Percentiles rank a stretch among this genome's conserved stretches.
Evolutionary conservation across 2,888 invertebrate species (phyloP).

Genomic region (Ormyrus rosae): DNA sequence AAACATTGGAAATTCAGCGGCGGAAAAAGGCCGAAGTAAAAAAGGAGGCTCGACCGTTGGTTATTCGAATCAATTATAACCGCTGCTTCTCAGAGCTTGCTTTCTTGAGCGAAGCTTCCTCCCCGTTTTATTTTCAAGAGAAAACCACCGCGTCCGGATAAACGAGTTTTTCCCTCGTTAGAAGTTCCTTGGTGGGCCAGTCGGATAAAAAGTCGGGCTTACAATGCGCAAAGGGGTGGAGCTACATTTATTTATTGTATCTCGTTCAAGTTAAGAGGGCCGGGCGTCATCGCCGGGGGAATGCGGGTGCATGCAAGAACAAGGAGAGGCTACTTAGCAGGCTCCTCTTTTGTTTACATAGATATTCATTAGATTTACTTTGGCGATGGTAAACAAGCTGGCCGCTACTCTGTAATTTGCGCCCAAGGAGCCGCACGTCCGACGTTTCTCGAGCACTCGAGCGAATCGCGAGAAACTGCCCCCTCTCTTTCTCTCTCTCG

Average conservation of each 20-base stretch:
- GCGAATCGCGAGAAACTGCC: constrained; percentile 42
- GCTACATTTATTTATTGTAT: constrained; percentile 45
- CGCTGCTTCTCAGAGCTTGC: constrained; percentile 3
- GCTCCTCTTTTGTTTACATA: constrained; percentile 68
- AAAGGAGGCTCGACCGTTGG: too few species aligned
- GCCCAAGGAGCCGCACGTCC: constrained; percentile 66
- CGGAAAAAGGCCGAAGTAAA: too few species aligned
- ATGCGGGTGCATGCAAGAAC: constrained; percentile 32
- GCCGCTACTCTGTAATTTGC: constrained; percentile 65
- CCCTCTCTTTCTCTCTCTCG: constrained; percentile 12
- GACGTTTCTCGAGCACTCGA: constrained; percentile 61
- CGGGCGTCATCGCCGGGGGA: constrained; percentile 8
- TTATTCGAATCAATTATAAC: constrained; percentile 44
- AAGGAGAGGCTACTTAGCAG: constrained; percentile 57
- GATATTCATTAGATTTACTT: constrained; percentile 69
- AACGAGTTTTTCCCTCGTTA: constrained; percentile 54
- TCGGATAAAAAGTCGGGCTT: constrained; percentile 19
- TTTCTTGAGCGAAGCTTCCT: constrained; percentile 9
- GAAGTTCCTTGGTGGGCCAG: constrained; percentile 32
- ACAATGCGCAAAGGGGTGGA: not conserved
- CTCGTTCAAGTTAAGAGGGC: constrained; percentile 20
- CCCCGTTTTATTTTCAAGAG: constrained; percentile 16
- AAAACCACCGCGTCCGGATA: constrained; percentile 37
- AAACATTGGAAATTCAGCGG: constrained; percentile 22
- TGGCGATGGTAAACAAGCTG: constrained; percentile 69